These are phyloP conservation scores for Anastrepha obliqua DNA, from an alignment of 1,140 invertebrate genomes.

Conservation along the genomic window DNA sequence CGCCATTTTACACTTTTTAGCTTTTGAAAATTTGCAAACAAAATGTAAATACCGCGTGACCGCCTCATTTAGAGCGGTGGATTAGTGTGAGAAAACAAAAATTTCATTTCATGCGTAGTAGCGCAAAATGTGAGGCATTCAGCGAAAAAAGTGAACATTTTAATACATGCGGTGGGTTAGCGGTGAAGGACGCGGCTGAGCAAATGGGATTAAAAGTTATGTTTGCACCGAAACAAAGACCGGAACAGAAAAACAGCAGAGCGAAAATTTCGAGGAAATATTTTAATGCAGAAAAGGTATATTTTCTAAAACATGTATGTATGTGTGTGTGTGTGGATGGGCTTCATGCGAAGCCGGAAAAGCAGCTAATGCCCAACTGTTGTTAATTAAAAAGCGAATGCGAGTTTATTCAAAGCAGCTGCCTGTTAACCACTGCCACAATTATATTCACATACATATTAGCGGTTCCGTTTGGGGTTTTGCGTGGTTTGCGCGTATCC, in stretches of 20 bases:
- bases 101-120: background rate
- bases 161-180: background rate
- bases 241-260: background rate
- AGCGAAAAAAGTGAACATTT: too few relatives aligned
- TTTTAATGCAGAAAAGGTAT: background rate
- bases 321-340: background rate
- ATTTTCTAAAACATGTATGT: background rate
- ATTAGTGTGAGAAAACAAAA: constrained; percentile 1
- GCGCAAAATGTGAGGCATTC: background rate
- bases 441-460: too few relatives aligned
- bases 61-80: background rate
- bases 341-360: background rate
- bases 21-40: background rate
- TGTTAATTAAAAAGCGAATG: background rate
- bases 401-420: background rate
- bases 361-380: background rate
- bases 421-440: background rate
- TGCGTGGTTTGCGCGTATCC: background rate
- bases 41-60: background rate
- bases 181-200: background rate
- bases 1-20: background rate
- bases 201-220: background rate
- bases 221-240: background rate
- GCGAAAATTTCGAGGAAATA: background rate
- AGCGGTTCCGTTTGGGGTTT: too few relatives aligned